phyloP scores from a whole-genome alignment of 2,888 invertebrate genomes.

The Lacanobia oleracea region DNA sequence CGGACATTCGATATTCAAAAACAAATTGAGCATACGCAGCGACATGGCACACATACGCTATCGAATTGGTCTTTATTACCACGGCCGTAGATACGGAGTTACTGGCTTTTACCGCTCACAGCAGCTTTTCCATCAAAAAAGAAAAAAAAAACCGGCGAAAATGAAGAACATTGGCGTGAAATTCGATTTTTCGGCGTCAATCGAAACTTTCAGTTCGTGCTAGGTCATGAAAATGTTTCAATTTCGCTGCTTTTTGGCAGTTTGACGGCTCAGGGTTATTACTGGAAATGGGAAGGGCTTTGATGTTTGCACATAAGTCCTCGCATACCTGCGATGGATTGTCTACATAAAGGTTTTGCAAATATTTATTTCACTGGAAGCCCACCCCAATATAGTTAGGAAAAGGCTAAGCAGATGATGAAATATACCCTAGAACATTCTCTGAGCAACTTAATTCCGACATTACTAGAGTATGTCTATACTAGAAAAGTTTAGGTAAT shows the following conservation, averaged over 20 bases:
- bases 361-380: no score
- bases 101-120: constrained; percentile 19
- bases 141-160: constrained; percentile 16
- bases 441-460: no score
- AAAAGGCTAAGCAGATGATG: no score
- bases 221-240: constrained; percentile 23
- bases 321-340: not conserved
- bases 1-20: constrained; percentile 31
- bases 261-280: constrained; percentile 1
- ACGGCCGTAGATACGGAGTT: constrained; percentile 4
- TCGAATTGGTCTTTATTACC: constrained; percentile 30
- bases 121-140: constrained; percentile 26
- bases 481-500: no score
- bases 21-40: constrained; percentile 34
- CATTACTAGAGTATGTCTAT: no score
- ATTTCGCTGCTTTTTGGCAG: constrained; percentile 17
- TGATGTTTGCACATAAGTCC: not conserved
- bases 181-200: constrained; percentile 47
- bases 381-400: no score
- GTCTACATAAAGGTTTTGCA: no score
- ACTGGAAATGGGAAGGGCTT: not conserved
- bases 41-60: not conserved
- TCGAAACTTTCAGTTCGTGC: constrained; percentile 24
- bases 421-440: no score
- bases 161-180: constrained; percentile 46